Evolutionary conservation across 1,140 invertebrate species (phyloP).

Genomic region (Laupala kohalensis): DNA sequence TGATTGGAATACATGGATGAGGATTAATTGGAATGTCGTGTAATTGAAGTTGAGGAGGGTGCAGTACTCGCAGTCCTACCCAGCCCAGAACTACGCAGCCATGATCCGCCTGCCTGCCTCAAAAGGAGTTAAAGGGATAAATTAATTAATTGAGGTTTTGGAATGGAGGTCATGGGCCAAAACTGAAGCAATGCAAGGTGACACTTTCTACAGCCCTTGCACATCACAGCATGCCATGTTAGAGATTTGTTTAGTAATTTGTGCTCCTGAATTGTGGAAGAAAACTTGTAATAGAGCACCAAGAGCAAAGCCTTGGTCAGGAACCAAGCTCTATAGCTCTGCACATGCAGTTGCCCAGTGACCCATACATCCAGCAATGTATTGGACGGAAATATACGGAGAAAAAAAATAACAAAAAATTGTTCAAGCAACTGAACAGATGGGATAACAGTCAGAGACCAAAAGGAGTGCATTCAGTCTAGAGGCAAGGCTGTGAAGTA

Average conservation of each 20-base stretch:
- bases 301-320: not conserved
- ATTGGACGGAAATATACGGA: not conserved
- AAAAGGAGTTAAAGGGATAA: not conserved
- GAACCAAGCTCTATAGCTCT: not conserved
- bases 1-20: not conserved
- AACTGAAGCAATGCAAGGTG: not conserved
- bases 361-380: not conserved
- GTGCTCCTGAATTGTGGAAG: not conserved
- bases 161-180: too few relatives aligned
- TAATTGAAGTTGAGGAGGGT: not conserved
- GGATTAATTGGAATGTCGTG: not conserved
- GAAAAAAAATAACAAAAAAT: not conserved
- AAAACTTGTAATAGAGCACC: not conserved
- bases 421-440: not conserved
- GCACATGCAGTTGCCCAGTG: not conserved
- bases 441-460: not conserved
- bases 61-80: not conserved
- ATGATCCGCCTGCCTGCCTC: not conserved
- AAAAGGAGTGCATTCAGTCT: not conserved
- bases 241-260: not conserved
- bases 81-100: not conserved
- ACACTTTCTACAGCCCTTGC: not conserved
- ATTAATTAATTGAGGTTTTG: not conserved
- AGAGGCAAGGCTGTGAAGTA: not conserved
- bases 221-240: slow-evolving; percentile 7